phyloP scores from a whole-genome alignment of 2,888 invertebrate species.

The Leucozona laternaria region DNA sequence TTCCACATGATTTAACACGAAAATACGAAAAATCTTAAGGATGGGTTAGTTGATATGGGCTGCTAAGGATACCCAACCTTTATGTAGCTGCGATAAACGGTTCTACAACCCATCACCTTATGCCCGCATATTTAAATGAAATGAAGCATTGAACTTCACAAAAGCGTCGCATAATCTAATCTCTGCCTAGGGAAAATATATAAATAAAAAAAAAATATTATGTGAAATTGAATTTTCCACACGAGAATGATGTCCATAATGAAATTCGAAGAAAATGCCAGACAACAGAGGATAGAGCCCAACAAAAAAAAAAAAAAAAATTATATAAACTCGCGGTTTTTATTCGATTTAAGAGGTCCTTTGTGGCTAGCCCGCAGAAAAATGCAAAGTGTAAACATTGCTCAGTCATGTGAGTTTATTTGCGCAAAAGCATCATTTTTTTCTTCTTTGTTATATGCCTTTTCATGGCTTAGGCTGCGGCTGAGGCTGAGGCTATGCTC shows the following conservation, averaged over 20 bases:
- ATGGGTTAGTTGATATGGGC: slow-evolving; percentile 6
- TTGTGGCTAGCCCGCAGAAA: slow-evolving; percentile 70
- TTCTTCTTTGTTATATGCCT: slow-evolving; percentile 11
- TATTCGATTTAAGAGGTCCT: slow-evolving; percentile 65
- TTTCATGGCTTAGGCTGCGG: slow-evolving; percentile 25
- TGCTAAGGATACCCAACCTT: slow-evolving; percentile 24
- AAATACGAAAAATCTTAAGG: slow-evolving; percentile 61
- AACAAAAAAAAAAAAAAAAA: not conserved
- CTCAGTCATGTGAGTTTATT: slow-evolving; percentile 73
- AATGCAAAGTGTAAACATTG: slow-evolving; percentile 66
- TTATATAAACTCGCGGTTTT: slow-evolving; percentile 62
- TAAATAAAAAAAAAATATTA: slow-evolving; percentile 21
- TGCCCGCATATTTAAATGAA: slow-evolving; percentile 12
- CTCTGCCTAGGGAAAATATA: slow-evolving; percentile 59
- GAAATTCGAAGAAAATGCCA: slow-evolving; percentile 68
- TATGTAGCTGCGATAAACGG: not conserved
- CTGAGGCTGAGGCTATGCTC: slow-evolving; percentile 41
- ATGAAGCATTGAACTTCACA: slow-evolving; percentile 55
- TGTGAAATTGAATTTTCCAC: slow-evolving; percentile 74
- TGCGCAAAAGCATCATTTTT: slow-evolving; percentile 31
- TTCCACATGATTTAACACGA: slow-evolving; percentile 73
- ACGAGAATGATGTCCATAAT: slow-evolving; percentile 73
- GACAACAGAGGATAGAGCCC: slow-evolving; percentile 30
- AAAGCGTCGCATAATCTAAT: slow-evolving; percentile 59
- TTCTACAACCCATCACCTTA: not conserved